Evolutionary conservation across 2,113 vertebrate genomes (phyloP), one percentile per base, ranked within the genome.

Genomic region (Lophura nycthemera): DNA sequence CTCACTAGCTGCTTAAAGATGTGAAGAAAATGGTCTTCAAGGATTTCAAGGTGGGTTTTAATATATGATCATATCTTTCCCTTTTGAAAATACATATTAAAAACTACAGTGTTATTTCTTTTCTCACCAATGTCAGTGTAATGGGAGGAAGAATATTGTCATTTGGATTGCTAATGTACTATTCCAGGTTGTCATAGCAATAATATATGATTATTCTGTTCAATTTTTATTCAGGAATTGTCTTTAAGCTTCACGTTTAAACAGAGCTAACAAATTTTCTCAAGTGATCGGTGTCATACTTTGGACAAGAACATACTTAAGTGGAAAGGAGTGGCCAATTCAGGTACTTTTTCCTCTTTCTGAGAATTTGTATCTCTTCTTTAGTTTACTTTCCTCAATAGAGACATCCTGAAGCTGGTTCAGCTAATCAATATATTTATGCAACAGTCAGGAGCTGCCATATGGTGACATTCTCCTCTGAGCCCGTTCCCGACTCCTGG

Each of bases 381-480:
- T 91, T 57, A 40, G 1, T 69, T 90, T 71, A 3, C 57, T 73
- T 38, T 79, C 54, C 69, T 82, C 92, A 93, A 95, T 84, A 93
- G 77, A 97, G 90, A 92, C 45, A 90, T 94, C 80, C 86, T 79
- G 83, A 93, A 95, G 75, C 65, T 13, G 1, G 90, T 91, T 95
- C 81, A 84, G 71, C 81, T 89, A 76, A 96, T 96, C 96, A 92
- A 94, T 96, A 80, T 89, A 93, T 96, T 95, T 94, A 96, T 96
- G 95, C 95, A 94, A 85, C 74, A 89, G 77, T 89, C 90, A 95
- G 93, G 84, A 90, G 77, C 80, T 95, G 89, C 93, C 96, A 96
- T 96, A 96, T 96, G 96, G 92, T 73, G 34, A 93, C 91, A 96
- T 92, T 96, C 95, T 96, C 90, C 88, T 86, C 79, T 84, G 95